Evolutionary conservation across 2,888 invertebrate genomes (phyloP), one percentile per base, ranked within the genome.

Genomic region (Sacculina carcini): DNA sequence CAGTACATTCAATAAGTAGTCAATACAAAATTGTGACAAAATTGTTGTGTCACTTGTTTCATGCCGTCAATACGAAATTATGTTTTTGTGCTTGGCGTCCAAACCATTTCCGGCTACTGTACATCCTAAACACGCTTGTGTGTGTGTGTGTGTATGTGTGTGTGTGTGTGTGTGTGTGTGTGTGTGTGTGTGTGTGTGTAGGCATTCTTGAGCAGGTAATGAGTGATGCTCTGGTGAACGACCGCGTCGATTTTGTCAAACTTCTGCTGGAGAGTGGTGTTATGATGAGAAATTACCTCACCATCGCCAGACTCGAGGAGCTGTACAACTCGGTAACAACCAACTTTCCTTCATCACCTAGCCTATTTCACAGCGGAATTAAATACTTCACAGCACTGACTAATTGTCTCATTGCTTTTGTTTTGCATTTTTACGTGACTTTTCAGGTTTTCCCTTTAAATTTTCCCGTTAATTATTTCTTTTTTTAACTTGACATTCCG

Each of bases 221-320:
- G 96, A 86, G 94, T 86, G 92, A 96, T 65, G 96, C 98, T 0
- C 68, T 98, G 52, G 86, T 92, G 62, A 86, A 87, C 66, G 90
- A 94, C 67, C 74, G 92, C 52, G 86, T 94, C 61, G 96, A 96
- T 69, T 98, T 98, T 69, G 96, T 98, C 10, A 87, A 92, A 64
- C 72, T 98, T 10, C 75, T 98, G 12, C 71, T 98, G 10, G 94
- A 98, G 66, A 94, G 96, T 65, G 98, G 98, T 24, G 90, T 98
- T 14, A 87, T 85, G 57, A 96, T 98, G 92, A 75, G 84, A 58
- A 89, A 89, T 65, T 98, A 96, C 69, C 73, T 98, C 54, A 90
- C 94, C 44, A 89, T 96, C 62, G 83, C 84, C 10, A 73, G 92
- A 28, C 73, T 98, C 40, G 96, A 98, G 69, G 90, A 94, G 63